phyloP scores from a whole-genome alignment of 2,113 vertebrate species.

The Nothobranchius kuhntae region DNA sequence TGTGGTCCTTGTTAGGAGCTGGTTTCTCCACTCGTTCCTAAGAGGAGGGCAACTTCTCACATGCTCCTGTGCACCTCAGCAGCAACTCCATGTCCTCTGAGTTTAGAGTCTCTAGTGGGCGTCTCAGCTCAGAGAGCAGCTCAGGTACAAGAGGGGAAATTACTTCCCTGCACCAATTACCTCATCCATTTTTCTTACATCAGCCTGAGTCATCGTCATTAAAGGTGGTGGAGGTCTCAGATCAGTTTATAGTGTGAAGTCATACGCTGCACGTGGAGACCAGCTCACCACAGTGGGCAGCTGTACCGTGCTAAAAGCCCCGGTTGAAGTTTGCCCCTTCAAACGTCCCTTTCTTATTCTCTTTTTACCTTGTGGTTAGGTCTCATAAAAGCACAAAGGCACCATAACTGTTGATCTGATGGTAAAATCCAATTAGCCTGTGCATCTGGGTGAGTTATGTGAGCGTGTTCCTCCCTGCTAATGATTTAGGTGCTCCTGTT shows the following conservation, averaged over 20 bases:
- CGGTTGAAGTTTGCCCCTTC: constrained; percentile 81
- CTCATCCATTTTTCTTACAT: constrained; percentile 59
- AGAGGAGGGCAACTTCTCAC: constrained; percentile 53
- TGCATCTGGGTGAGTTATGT: constrained; percentile 93
- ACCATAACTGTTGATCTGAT: constrained; percentile 88
- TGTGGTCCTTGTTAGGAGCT: constrained; percentile 47
- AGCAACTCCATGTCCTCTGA: constrained; percentile 15
- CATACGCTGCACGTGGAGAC: constrained; percentile 57
- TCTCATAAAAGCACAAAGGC: constrained; percentile 85
- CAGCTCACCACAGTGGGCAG: constrained; percentile 33
- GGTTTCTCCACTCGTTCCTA: constrained; percentile 42
- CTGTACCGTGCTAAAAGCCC: constrained; percentile 80
- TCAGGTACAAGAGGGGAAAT: constrained; percentile 56
- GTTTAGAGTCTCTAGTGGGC: constrained; percentile 42
- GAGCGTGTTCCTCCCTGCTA: constrained; percentile 88
- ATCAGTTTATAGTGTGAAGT: constrained; percentile 29
- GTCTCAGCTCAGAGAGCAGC: constrained; percentile 38
- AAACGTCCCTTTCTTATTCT: constrained; percentile 73
- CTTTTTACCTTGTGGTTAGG: constrained; percentile 84
- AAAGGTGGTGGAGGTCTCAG: constrained; percentile 30
- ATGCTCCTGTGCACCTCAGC: constrained; percentile 33
- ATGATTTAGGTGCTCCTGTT: constrained; percentile 88
- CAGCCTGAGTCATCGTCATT: constrained; percentile 58
- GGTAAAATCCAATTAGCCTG: constrained; percentile 94
- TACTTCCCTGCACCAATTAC: constrained; percentile 62